Evolutionary conservation across 2,888 invertebrate genomes (phyloP).

Genomic region (Ophraella communa): DNA sequence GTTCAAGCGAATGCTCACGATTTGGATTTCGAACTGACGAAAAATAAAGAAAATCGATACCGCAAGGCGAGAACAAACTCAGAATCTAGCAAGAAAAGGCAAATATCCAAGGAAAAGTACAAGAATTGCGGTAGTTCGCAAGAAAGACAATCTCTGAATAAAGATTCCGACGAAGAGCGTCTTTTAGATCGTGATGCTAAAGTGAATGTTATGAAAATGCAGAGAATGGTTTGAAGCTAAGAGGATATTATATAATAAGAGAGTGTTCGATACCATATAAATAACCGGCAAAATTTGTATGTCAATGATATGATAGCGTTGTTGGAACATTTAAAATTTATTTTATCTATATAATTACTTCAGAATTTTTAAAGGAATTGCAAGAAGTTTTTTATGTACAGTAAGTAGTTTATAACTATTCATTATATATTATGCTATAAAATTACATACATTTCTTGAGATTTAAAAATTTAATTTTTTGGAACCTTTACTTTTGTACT

Average conservation of each 20-base stretch:
- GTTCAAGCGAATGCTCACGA: slow-evolving; percentile 67
- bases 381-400: no score
- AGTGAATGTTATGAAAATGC: slow-evolving; percentile 27
- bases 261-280: no score
- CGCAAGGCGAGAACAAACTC: slow-evolving; percentile 37
- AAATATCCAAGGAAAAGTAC: slow-evolving; percentile 48
- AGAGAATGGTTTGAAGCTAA: not conserved
- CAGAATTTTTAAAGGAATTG: no score
- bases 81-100: slow-evolving; percentile 40
- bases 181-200: slow-evolving; percentile 33
- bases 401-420: no score
- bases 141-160: slow-evolving; percentile 41
- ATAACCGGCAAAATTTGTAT: no score
- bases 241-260: not conserved
- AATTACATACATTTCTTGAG: no score
- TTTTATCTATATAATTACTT: no score
- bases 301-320: no score
- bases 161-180: slow-evolving; percentile 39
- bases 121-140: slow-evolving; percentile 46
- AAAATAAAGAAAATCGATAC: slow-evolving; percentile 49
- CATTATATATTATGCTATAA: no score
- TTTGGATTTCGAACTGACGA: slow-evolving; percentile 49
- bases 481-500: no score
- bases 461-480: no score
- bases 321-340: no score